Conservation (phyloP, 2,113 vertebrate species). For the Anolis carolinensis region DNA sequence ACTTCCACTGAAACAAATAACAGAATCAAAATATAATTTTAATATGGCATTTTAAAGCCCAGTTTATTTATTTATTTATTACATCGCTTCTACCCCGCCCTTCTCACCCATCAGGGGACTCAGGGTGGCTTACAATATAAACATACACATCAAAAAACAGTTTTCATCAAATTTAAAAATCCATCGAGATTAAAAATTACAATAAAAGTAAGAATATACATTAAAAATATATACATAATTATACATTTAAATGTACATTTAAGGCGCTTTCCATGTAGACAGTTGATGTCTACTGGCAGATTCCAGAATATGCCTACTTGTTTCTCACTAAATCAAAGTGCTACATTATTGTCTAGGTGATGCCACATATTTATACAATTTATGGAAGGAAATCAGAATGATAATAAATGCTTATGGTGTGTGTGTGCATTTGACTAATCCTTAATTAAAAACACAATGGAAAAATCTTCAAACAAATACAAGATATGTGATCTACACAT, state of each 20-base stretch:
- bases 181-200: too few relatives aligned
- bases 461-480: conserved; percentile 15
- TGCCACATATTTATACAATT: not conserved
- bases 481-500: conserved; percentile 15
- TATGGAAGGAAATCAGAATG: not conserved
- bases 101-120: too few relatives aligned
- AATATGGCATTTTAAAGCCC: not conserved
- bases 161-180: too few relatives aligned
- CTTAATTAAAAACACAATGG: conserved; percentile 11
- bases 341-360: conserved; percentile 6
- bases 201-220: too few relatives aligned
- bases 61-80: too few relatives aligned
- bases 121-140: too few relatives aligned
- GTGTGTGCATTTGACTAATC: conserved; percentile 13
- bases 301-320: not conserved
- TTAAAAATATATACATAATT: too few relatives aligned
- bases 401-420: not conserved
- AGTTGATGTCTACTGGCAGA: not conserved
- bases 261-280: too few relatives aligned
- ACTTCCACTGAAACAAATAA: not conserved
- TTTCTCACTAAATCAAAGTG: conserved; percentile 25
- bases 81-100: too few relatives aligned
- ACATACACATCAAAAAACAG: too few relatives aligned
- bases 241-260: too few relatives aligned
- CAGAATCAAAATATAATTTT: conserved; percentile 42